A percentile compares a stretch with the other conserved stretches of the same genome.
Conservation (phyloP, 2,113 vertebrate genomes). For the Danio rerio region DNA sequence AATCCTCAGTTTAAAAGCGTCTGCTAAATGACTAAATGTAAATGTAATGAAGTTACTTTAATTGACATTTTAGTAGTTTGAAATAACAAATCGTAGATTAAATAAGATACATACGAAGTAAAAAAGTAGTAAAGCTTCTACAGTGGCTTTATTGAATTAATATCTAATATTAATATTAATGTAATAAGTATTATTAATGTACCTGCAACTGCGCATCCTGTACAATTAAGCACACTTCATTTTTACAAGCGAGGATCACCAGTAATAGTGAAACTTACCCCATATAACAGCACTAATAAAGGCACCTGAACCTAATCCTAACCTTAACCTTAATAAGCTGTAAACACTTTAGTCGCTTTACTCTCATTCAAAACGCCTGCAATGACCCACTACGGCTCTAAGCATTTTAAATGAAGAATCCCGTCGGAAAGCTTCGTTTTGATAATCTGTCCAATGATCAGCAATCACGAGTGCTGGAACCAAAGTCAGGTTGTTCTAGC, state of each 20-base stretch:
- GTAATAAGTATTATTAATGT: too few relatives aligned
- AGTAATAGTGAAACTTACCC: slow-evolving; percentile 52
- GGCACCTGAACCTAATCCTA: too few relatives aligned
- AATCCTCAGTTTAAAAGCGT: too few relatives aligned
- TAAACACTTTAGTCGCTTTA: slow-evolving; percentile 48
- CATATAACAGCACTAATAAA: slow-evolving; percentile 16
- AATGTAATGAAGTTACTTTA: too few relatives aligned
- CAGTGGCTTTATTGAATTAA: too few relatives aligned
- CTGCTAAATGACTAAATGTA: too few relatives aligned
- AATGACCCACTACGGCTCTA: slow-evolving; percentile 32
- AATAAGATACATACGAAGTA: too few relatives aligned
- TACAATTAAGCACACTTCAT: not conserved
- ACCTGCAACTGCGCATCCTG: not conserved
- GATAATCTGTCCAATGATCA: slow-evolving; percentile 65
- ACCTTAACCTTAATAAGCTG: too few relatives aligned
- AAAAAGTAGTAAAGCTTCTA: too few relatives aligned
- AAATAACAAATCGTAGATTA: too few relatives aligned
- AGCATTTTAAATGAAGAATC: slow-evolving; percentile 64
- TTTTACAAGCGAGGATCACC: slow-evolving; percentile 18
- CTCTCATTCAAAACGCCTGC: slow-evolving; percentile 58
- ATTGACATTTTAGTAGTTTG: too few relatives aligned
- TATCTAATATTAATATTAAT: too few relatives aligned
- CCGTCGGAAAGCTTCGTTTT: slow-evolving; percentile 61
- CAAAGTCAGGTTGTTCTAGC: slow-evolving; percentile 75
- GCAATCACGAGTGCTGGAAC: slow-evolving; percentile 61